Base-by-base conservation (phyloP, 2,797 vertebrate genomes). In the Sebastes dallii region DNA sequence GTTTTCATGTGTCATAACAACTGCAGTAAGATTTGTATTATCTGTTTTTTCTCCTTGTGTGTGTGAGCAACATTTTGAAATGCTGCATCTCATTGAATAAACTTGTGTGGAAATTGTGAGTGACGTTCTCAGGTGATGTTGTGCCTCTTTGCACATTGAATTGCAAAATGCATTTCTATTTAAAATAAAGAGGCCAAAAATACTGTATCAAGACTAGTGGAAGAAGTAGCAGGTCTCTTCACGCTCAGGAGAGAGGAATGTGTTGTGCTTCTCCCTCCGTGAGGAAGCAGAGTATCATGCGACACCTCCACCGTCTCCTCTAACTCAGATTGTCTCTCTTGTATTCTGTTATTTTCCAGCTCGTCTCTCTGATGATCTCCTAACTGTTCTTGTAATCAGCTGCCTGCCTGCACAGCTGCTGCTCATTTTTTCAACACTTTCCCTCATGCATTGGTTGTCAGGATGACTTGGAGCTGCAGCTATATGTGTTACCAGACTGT, bases 21-120 rank as follows among this genome's bases (percentile, higher is more conserved):
- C 62, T 46, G 30, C 60, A 66, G 34, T 70, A 16, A 24, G n/a
- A 62, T 56, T 56, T 77, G 52, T 36, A 36, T 36, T 76, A 27
- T 58, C 39, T 58, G 59, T 22, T 78, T 72, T 64, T 56, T 27
- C 4, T 66, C 25, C 61, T 65, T 39, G 36, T 39, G 58, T 39
- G 58, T 56, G 74, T 25, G 66, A 82, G 73, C 68, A 61, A 55
- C 66, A 67, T 32, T 72, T 30, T 85, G 61, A 83, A 88, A 84
- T 79, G 78, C 66, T 86, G 85, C 34, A 12, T 73, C 50, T 87
- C 56, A 9, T 24, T 75, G 46, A 93, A 91, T 92, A 90, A 93
- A 94, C 64, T 65, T 56, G 83, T 85, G 88, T 86, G 80, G 75
- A 78, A 87, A 79, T 14, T 67, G 74, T 83, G 56, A 66, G 24